Base-by-base conservation (phyloP, 2,888 invertebrate species). In the Lycaena phlaeas region DNA sequence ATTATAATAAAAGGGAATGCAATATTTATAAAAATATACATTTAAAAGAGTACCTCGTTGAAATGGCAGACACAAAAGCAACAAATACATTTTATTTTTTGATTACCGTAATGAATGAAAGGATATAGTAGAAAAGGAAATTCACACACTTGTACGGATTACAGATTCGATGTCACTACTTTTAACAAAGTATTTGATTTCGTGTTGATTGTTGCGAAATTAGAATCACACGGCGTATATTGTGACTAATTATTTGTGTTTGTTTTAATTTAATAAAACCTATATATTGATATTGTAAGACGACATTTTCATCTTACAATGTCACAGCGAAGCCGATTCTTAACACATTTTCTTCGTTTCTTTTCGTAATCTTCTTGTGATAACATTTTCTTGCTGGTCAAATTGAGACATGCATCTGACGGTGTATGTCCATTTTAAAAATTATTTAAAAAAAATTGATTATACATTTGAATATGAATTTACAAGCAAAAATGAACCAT, bases 61-160 rank as follows among this genome's bases (percentile, higher is more conserved):
- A n/a, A n/a, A n/a, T n/a, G n/a, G n/a, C n/a, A n/a, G n/a, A n/a
- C n/a, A n/a, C n/a, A 9, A 31, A 34, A 18, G 18, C 4, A 18
- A 34, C 34, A 12, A 34, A 34, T 34, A 18, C 9, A 34, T 34
- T 34, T 18, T 22, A 34, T 34, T 17, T 34, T 34, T 34, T 34
- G 7, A 18, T 12, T 34, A 12, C 18, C 11, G 17, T 11, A 34
- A 34, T 22, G 34, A 34, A 34, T 34, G 34, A 34, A 34, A 34
- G 18, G 34, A 34, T 34, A 34, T 34, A 18, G 34, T 34, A 34
- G 12, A 34, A 34, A 34, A 34, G 34, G 34, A 34, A 34, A 34
- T 34, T 34, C 34, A 34, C 34, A 34, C 34, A 34, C 34, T 34
- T 34, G 34, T 34, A 34, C 18, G 34, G 34, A 12, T 34, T 34